Percentiles rank a stretch among this genome's conserved stretches.
Evolutionary conservation across 2,797 vertebrate species (phyloP).

Genomic region (Pantherophis vulpinus): DNA sequence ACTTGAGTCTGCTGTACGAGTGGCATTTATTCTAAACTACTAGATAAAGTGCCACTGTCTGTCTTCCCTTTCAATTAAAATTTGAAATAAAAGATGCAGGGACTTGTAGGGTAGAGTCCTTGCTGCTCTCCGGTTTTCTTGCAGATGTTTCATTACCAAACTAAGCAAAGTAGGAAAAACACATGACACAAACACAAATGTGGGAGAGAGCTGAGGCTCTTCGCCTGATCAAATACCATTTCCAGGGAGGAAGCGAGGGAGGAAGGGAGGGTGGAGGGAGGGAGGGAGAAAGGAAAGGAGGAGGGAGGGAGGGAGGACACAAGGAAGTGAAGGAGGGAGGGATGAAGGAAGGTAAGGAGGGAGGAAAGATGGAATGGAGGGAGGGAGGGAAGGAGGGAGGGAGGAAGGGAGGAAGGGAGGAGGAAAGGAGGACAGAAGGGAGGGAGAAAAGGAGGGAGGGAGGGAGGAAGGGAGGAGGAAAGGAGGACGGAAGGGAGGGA

Average conservation of each 20-base stretch:
- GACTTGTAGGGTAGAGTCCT: background rate
- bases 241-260: background rate
- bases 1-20: background rate
- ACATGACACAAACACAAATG: background rate
- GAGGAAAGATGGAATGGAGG: too few species aligned
- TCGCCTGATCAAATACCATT: background rate
- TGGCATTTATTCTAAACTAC: background rate
- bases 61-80: background rate
- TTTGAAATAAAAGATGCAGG: background rate
- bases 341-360: too few species aligned
- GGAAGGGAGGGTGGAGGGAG: fast-evolving
- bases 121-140: background rate
- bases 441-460: background rate
- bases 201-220: background rate
- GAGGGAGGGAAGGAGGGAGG: too few species aligned
- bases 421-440: too few species aligned
- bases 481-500: background rate
- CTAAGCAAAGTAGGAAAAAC: background rate
- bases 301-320: background rate
- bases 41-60: background rate
- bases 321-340: background rate
- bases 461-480: too few species aligned
- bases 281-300: too few species aligned
- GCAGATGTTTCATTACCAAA: background rate
- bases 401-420: background rate